phyloP scores from a whole-genome alignment of 2,888 invertebrate genomes.

The Drosophila basisetae region DNA sequence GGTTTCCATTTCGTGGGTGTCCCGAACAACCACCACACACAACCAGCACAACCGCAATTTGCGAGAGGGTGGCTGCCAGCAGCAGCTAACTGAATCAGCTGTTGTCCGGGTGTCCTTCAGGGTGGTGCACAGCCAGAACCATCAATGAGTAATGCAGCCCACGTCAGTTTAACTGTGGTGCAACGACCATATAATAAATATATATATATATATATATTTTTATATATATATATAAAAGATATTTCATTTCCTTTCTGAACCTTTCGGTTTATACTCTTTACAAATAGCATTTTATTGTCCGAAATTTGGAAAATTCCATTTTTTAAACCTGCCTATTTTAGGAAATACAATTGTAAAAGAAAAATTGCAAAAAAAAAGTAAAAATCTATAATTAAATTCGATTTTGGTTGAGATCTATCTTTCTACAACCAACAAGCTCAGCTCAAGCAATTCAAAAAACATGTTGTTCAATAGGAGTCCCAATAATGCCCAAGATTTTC shows the following conservation, averaged over 20 bases:
- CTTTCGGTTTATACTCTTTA: no score
- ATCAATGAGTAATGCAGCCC: conserved; percentile 31
- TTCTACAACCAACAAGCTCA: not conserved
- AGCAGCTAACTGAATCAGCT: conserved; percentile 51
- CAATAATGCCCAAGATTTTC: not conserved
- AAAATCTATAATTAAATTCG: no score
- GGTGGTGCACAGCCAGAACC: not conserved
- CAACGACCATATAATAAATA: not conserved
- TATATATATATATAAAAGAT: not conserved
- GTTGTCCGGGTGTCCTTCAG: conserved; percentile 16
- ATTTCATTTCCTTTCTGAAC: no score
- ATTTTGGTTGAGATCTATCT: no score
- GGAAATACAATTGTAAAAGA: no score
- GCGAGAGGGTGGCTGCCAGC: conserved; percentile 23
- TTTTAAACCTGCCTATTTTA: no score
- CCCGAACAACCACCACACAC: conserved; percentile 20
- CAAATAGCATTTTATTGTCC: no score
- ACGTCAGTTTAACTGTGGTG: not conserved
- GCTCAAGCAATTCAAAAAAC: not conserved
- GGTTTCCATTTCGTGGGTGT: conserved; percentile 7
- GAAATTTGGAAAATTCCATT: no score
- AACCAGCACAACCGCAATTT: conserved; percentile 26
- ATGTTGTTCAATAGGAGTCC: not conserved
- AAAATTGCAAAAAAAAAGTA: no score
- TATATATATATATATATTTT: not conserved